Evolutionary conservation across 2,888 invertebrate species (phyloP), one percentile per base, ranked within the genome.

Genomic region (Pyrocoelia pectoralis): DNA sequence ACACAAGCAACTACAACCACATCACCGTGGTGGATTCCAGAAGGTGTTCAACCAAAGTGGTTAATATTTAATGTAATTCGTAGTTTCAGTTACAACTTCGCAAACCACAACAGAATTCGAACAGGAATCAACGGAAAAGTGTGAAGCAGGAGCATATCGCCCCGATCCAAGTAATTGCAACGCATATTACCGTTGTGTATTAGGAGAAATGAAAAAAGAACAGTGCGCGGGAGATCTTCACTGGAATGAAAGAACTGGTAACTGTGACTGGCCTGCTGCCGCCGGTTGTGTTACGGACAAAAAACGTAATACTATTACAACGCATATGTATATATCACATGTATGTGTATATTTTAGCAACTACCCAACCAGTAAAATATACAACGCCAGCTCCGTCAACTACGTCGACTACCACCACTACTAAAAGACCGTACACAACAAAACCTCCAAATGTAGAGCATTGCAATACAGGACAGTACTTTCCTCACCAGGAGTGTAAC

Each of bases 261-360:
- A 89, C 41, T 94, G 94, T 73, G 94, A 94, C 77, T 94, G 94
- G 94, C 94, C 94, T 0, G 83, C 83, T 46, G 84, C 84, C 29
- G 93, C 92, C 0, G 88, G 89, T 71, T 94, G 94, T 75, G 81
- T 79, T 65, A 70, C 57, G 24, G 15, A 43, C 8, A 17, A 72
- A 63, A 72, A 72, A 69, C 70, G 81, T 80, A 77, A 77, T 33
- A 24, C 4, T 5, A 24, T 24, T 5, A 5, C 24, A 5, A 24
- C 24, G 74, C 69, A 14, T 40, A 17, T 8, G 12, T 48, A n/a
- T 41, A 43, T 41, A n/a, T 1, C 1, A 14, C 1, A 13, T 15
- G 3, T 24, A 24, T 3, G 8, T 8, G 2, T n/a, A 24, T 5
- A 24, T 33, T 33, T n/a, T 33, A 33, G 33, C 33, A 2, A 33